Percentiles rank a stretch among this genome's conserved stretches.
Conservation (phyloP, 37 sponge, comb jelly and placozoan species). For the Chondrosia reniformis region DNA sequence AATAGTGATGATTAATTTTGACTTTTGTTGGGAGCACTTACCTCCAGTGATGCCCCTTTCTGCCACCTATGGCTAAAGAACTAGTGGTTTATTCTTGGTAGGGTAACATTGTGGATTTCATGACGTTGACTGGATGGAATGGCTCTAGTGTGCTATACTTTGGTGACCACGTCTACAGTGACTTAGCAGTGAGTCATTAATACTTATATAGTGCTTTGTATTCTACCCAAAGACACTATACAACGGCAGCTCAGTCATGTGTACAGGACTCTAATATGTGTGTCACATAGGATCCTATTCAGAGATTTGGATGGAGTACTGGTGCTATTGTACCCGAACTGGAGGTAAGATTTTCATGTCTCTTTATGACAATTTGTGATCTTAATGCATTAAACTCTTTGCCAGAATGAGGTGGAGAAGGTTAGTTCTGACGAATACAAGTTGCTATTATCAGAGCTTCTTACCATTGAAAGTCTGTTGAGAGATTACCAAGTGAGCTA, state of each 20-base stretch:
- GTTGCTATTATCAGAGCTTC: conserved; percentile 33
- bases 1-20: no score
- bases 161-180: conserved; percentile 96
- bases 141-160: conserved; percentile 82
- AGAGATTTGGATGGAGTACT: conserved; percentile 88
- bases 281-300: conserved; percentile 79
- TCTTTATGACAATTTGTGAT: not conserved
- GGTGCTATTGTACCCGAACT: conserved; percentile 92
- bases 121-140: conserved; percentile 77
- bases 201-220: no score
- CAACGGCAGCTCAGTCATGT: not conserved
- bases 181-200: conserved; percentile 92
- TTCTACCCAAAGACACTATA: no score
- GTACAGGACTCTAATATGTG: no score
- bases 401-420: conserved; percentile 51
- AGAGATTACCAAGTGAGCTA: conserved; percentile 47
- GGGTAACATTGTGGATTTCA: conserved; percentile 83
- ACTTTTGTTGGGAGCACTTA: no score
- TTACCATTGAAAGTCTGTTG: conserved; percentile 62
- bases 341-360: conserved; percentile 43
- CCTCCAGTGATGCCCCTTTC: no score
- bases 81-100: conserved; percentile 9
- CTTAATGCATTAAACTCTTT: not conserved
- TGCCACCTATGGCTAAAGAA: no score
- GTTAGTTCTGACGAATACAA: conserved; percentile 40